Evolutionary conservation across 92 coral and sea anemone species (phyloP).

Genomic region (Zoanthus sansibaricus): DNA sequence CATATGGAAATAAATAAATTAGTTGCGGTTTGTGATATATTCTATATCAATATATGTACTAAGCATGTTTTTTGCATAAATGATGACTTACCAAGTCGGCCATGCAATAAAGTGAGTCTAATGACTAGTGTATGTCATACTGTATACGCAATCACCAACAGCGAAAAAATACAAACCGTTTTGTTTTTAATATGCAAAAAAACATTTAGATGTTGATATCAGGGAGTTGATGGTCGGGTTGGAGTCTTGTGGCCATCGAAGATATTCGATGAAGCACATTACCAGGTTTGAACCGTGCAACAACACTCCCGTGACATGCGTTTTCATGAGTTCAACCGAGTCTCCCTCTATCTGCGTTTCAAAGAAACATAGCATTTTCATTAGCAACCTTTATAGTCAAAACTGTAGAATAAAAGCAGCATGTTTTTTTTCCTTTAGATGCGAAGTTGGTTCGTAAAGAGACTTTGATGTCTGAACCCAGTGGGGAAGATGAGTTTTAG

Average conservation of each 20-base stretch:
- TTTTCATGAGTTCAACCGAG: constrained; percentile 47
- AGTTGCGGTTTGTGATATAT: no score
- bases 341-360: constrained; percentile 3
- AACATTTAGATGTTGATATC: constrained; percentile 23
- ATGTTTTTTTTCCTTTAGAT: background rate
- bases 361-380: background rate
- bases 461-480: constrained; percentile 41
- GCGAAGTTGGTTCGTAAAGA: background rate
- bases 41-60: no score
- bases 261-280: constrained; percentile 53
- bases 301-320: constrained; percentile 61
- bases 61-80: no score
- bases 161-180: background rate
- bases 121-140: no score
- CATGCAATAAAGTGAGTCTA: no score
- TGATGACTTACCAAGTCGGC: no score
- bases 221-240: constrained; percentile 57
- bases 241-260: constrained; percentile 70
- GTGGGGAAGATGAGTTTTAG: constrained; percentile 55
- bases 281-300: constrained; percentile 68
- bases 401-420: background rate
- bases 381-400: background rate
- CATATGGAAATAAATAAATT: no score
- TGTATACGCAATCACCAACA: background rate
- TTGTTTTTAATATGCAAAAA: background rate